Evolutionary conservation across 2,888 invertebrate species (phyloP), one percentile per base, ranked within the genome.

Genomic region (Noctua fimbriata): DNA sequence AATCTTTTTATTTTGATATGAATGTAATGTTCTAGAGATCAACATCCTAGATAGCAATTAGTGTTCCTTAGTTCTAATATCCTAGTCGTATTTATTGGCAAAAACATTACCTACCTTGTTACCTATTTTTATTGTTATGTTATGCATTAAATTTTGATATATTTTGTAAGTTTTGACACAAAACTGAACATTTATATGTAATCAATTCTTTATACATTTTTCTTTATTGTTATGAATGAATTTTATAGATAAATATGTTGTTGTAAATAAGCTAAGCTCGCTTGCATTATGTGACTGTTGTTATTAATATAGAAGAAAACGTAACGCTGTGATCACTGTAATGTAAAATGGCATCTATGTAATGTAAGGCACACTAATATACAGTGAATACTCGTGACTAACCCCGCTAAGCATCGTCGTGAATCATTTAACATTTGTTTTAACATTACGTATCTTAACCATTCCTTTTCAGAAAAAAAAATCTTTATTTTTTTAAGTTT

Each of bases 261-360:
- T 93, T 96, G 96, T 96, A 96, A 91, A 96, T 96, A 96, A 93
- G 94, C 95, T 95, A 94, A 95, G 95, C 96, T 94, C 94, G 96
- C 96, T 95, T 95, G 96, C 96, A 96, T 96, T 92, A 95, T 95
- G 96, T 96, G 95, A 96, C 95, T 95, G 95, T 95, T 95, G 95
- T 96, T 95, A 95, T 95, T 96, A 95, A 95, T 95, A 93, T 92
- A 88, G 89, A 89, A 78, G 88, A 79, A 87, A 87, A 90, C 88
- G 90, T 93, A 94, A 93, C 91, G 90, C 93, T 93, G 91, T 92
- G 90, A 93, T 91, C 93, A 94, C 93, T 93, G 93, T 94, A 93
- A 92, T 93, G 91, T 93, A 91, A 93, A 93, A 93, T 93, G 94
- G 95, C 95, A 95, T 95, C 94, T 92, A 89, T 92, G 91, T 94